These are phyloP conservation scores for Lycocorax pyrrhopterus DNA, from an alignment of 2,113 vertebrate genomes.

Conservation along the genomic window DNA sequence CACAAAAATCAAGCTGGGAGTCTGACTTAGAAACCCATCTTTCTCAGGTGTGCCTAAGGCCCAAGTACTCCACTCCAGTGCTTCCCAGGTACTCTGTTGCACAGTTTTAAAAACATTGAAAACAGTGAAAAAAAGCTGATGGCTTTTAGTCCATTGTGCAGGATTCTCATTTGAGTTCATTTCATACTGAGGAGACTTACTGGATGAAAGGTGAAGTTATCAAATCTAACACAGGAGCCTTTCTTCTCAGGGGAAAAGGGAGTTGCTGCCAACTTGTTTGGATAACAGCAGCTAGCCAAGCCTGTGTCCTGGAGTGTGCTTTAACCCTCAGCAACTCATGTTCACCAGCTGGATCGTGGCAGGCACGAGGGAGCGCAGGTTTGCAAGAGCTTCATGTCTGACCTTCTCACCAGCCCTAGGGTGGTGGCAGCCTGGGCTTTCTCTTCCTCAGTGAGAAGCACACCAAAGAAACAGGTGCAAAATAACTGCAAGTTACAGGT, in stretches of 20 bases:
- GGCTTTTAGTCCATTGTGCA: not conserved
- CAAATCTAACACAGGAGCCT: not conserved
- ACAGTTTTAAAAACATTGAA: not conserved
- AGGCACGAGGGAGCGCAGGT: rapidly evolving
- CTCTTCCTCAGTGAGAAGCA: not conserved
- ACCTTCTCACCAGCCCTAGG: not conserved
- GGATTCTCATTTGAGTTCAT: not conserved
- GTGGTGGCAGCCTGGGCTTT: not conserved
- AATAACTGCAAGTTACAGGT: not conserved
- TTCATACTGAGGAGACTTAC: not conserved
- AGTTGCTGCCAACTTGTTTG: not conserved
- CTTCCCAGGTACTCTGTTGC: not conserved
- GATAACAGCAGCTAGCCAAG: not conserved
- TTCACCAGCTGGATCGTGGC: rapidly evolving
- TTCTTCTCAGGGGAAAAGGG: not conserved
- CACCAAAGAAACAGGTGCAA: not conserved
- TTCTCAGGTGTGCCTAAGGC: not conserved
- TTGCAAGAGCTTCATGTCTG: not conserved
- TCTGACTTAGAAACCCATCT: not conserved
- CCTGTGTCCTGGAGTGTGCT: not conserved
- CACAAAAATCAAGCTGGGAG: not conserved
- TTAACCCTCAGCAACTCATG: not conserved
- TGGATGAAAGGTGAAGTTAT: not conserved
- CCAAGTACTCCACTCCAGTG: not conserved
- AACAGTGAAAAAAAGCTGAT: not conserved